Evolutionary conservation across 2,113 vertebrate species (phyloP).

Genomic region (Aspiorhynchus laticeps): DNA sequence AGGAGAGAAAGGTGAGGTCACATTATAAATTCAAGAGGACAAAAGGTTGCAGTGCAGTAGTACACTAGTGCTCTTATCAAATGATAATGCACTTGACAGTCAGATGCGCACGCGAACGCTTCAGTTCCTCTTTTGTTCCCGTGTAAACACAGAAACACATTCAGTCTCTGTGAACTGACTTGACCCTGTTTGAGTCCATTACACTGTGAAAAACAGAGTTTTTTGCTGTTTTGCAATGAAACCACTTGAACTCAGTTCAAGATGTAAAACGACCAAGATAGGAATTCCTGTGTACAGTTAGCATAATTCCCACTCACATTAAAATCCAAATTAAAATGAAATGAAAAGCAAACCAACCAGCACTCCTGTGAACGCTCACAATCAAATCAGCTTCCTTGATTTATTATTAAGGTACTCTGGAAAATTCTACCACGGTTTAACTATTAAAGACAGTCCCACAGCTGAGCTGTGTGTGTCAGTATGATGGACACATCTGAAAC

Average conservation of each 20-base stretch:
- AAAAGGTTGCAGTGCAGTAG: conserved; percentile 18
- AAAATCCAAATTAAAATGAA: background rate
- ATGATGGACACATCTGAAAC: conserved; percentile 4
- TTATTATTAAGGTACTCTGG: background rate
- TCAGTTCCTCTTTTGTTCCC: background rate
- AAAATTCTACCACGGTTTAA: background rate
- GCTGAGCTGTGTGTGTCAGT: background rate
- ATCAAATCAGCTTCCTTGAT: background rate
- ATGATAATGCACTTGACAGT: conserved; percentile 18
- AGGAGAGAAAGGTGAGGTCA: background rate
- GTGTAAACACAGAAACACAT: background rate
- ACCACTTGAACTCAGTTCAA: background rate
- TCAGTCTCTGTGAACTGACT: background rate
- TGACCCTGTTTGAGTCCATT: background rate
- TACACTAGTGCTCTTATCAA: conserved; percentile 5
- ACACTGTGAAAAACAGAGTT: background rate
- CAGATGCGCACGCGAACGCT: background rate
- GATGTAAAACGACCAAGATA: background rate
- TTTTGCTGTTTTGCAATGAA: background rate
- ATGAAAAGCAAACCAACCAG: background rate
- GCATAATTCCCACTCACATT: conserved; percentile 8
- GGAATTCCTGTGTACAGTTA: background rate
- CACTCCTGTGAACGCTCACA: background rate
- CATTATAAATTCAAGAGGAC: conserved; percentile 30
- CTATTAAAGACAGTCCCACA: background rate